Base-by-base conservation (phyloP, 2,797 vertebrate genomes). In the Nothura maculosa region DNA sequence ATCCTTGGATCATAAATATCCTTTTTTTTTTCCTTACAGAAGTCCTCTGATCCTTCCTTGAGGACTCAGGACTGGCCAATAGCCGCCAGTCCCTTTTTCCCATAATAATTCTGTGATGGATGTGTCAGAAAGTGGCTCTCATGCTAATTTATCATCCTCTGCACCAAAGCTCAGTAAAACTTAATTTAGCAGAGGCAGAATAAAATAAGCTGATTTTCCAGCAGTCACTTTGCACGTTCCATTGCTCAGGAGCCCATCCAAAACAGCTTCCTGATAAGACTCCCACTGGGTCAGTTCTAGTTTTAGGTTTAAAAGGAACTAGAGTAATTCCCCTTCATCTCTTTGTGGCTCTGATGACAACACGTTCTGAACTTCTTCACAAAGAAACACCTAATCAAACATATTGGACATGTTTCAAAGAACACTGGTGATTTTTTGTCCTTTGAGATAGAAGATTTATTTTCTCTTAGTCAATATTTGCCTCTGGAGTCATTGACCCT, bases 391-490 rank as follows among this genome's bases (percentile, higher is more conserved):
- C 81, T 79, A 74, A 85, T 93, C 85, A 73, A 83, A 91, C 32
- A 40, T 84, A n/a, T 64, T 61, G 74, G 95, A 66, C 43, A 9
- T 28, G 79, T 85, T 90, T 92, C 93, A 95, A 69, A 92, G 91
- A 94, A 91, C 91, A 77, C 30, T 25, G 90, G 54, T 93, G 94
- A 89, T 94, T 96, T 95, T 93, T 81, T 95, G 90, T 95, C 79
- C 94, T 96, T 89, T 85, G 54, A 52, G 69, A 77, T 83, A 70
- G 79, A 88, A 94, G 83, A 86, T 93, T 89, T 96, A 70, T 95
- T 95, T 96, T 85, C 38, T 90, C 75, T 80, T 40, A 15, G 81
- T 85, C 91, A 96, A 94, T 94, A 91, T 96, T 96, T 96, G 91
- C 40, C 94, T 82, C 48, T 90, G 68, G 52, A 85, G 87, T 91